Conservation (phyloP, 2,888 invertebrate genomes). For the Glaucopsyche alexis region DNA sequence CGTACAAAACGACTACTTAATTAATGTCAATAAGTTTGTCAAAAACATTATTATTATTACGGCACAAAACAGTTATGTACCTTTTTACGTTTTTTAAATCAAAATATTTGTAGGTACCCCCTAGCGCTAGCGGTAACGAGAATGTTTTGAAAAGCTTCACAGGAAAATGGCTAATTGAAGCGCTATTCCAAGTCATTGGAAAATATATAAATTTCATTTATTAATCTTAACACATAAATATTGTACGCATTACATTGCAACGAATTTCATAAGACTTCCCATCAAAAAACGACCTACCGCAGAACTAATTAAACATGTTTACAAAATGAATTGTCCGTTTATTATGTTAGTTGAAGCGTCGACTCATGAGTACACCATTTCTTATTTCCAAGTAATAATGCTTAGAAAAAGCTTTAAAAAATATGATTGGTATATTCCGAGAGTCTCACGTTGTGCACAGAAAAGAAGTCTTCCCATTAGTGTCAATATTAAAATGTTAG, state of each 20-base stretch:
- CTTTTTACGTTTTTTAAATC: too few relatives aligned
- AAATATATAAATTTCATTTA: background rate
- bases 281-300: background rate
- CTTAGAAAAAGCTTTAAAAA: too few relatives aligned
- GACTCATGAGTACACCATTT: background rate
- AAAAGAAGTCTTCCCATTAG: background rate
- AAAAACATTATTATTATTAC: too few relatives aligned
- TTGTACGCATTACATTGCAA: background rate
- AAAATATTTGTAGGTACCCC: too few relatives aligned
- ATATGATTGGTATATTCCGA: background rate
- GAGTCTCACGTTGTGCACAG: background rate
- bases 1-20: too few relatives aligned
- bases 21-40: too few relatives aligned
- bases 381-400: background rate
- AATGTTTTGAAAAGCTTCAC: too few relatives aligned
- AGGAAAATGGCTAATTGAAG: too few relatives aligned
- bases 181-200: too few relatives aligned
- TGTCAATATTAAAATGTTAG: background rate
- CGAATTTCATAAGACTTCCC: constrained; percentile 5
- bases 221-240: background rate
- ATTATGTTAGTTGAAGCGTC: background rate
- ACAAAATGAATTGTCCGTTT: background rate
- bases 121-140: too few relatives aligned
- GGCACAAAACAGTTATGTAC: too few relatives aligned
- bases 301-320: background rate